phyloP scores from a whole-genome alignment of 2,113 vertebrate genomes.

The Calidris pugnax region DNA sequence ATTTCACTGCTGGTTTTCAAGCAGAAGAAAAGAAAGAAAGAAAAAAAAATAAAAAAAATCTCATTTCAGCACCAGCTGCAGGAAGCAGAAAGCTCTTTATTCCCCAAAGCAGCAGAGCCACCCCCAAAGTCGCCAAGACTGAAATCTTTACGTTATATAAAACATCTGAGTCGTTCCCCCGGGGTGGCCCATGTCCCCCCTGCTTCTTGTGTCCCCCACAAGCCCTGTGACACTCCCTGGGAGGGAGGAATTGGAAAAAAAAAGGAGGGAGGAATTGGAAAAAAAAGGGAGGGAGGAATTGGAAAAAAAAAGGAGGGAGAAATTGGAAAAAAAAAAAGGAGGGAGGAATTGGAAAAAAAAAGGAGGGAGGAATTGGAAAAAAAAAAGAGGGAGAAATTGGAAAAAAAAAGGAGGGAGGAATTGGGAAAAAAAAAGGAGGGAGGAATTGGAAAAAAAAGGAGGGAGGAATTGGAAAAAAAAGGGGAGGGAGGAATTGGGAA shows the following conservation, averaged over 20 bases:
- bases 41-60: background rate
- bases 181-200: background rate
- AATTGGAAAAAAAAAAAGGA: too few species aligned
- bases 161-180: background rate
- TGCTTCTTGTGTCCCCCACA: fast-evolving
- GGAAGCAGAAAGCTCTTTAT: background rate
- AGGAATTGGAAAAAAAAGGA: background rate
- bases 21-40: background rate
- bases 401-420: too few species aligned
- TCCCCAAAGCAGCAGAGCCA: background rate
- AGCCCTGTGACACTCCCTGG: background rate
- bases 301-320: too few species aligned
- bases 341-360: too few species aligned
- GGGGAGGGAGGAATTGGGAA: too few species aligned
- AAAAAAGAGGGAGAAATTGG: too few species aligned
- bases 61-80: constrained; percentile 10
- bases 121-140: background rate
- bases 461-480: too few species aligned
- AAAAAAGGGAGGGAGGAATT: too few species aligned
- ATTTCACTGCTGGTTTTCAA: background rate
- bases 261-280: too few species aligned
- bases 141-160: background rate
- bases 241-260: too few species aligned
- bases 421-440: too few species aligned
- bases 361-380: too few species aligned